Conservation (phyloP, 1,140 invertebrate species). For the Euwallacea fornicatus region DNA sequence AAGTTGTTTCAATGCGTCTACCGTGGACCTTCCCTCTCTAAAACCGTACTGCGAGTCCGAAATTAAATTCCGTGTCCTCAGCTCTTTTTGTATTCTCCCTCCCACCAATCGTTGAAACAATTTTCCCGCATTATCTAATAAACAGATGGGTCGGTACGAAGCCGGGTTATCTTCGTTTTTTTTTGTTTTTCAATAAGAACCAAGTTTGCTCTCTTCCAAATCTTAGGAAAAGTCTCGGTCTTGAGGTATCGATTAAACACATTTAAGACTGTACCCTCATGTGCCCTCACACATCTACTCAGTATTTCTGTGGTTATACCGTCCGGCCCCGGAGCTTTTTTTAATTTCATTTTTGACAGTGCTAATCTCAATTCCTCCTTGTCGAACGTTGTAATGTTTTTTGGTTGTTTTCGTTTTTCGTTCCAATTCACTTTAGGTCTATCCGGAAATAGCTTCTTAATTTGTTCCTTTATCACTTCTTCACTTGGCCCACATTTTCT, state of each 20-base stretch:
- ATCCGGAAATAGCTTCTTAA: background rate
- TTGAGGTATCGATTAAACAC: background rate
- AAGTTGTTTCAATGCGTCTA: background rate
- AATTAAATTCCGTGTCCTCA: background rate
- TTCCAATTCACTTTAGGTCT: background rate
- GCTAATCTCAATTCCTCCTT: background rate
- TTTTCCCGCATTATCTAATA: background rate
- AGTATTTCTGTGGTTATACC: background rate
- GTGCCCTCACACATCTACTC: background rate
- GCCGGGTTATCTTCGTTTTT: background rate
- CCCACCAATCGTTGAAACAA: background rate
- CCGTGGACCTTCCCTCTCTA: background rate
- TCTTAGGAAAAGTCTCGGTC: background rate
- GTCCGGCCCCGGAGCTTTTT: background rate
- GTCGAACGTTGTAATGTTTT: background rate
- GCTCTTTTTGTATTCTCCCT: background rate
- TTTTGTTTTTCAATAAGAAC: background rate
- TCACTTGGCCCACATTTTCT: background rate
- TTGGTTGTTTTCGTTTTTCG: background rate
- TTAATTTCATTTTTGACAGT: background rate
- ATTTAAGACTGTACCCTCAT: background rate
- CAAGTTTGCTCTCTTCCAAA: background rate
- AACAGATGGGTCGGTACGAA: background rate
- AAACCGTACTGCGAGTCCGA: background rate
- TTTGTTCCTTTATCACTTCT: background rate